Evolutionary conservation across 2,113 vertebrate species (phyloP), one percentile per base, ranked within the genome.

Genomic region (Merops nubicus): DNA sequence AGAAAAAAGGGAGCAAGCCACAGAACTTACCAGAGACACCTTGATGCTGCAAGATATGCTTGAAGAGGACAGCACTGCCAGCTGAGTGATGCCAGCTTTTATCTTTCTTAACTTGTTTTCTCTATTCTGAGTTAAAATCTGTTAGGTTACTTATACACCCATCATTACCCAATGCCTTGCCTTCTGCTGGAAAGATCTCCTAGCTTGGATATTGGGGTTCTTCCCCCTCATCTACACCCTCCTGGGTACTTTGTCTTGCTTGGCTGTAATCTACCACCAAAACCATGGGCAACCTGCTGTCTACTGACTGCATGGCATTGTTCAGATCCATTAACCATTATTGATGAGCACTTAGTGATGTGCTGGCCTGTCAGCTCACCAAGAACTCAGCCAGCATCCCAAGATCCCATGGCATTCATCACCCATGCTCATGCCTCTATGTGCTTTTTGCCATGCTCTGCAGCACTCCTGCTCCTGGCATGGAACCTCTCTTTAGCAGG

Each of bases 401-500:
- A 1, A 80, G 62, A n/a, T 9, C 15, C 11, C 0, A 2, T 6
- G 63, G 36, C 29, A 20, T 59, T 42, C 38, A 31, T 21, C 12
- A n/a, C 12, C 40, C 6, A 1, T 9, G 26, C 33, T 9, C 0
- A 0, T 84, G 25, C 22, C 54, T 33, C 40, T 51, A 17, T 33
- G 22, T 73, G 15, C 11, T 42, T 88, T 63, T 86, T 43, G 7
- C 33, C 67, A 72, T 36, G 33, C 21, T 88, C 81, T 62, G 40
- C 38, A 59, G 21, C 0, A 0, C 28, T n/a, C 18, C 36, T 3
- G 3, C 5, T 63, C 40, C 29, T 38, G 22, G 38, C 3, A 15
- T 42, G 16, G 13, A 67, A 36, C 2, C 18, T 5, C 23, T 34
- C 43, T 69, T 88, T 20, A 42, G 19, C 3, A 76, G 33, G 29